Base-by-base conservation (phyloP, 2,888 invertebrate species). In the Epinotia nisella region DNA sequence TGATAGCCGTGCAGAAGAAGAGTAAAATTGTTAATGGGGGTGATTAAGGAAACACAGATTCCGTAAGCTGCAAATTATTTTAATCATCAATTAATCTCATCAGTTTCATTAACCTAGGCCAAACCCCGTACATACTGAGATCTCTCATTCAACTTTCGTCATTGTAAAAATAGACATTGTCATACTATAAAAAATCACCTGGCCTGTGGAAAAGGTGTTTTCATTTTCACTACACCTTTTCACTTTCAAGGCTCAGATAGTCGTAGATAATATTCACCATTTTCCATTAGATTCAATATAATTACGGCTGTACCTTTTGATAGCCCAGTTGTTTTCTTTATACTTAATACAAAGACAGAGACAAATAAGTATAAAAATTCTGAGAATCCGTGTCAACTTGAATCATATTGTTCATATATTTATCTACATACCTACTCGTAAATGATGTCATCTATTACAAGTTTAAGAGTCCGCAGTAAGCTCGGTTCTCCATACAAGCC, bases 81-180 rank as follows among this genome's bases (percentile, higher is more conserved):
- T 70, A 56, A 56, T 70, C 41, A 51, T 7, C 21, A 35, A 62
- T 49, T 70, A 70, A 70, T 70, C 62, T 70, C 56, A 70, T 56
- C 15, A 49, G 24, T 53, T 69, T 62, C 19, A 7, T 21, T 70
- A 62, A 29, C 24, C 56, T 70, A 58, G n/a, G 17, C 17, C 53
- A 55, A 21, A 17, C 19, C 53, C 45, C 0, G n/a, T 62, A 11
- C 62, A 55, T 62, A 21, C 15, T 39, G 4, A 39, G 24, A 41
- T 21, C 21, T 59, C 35, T 41, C 24, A 61, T 61, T 24, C 24
- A n/a, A 41, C 13, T 45, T 49, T 19, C n/a, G n/a, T n/a, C n/a
- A n/a, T n/a, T n/a, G n/a, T n/a, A n/a, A n/a, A 24, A 24, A 24
- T 24, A 15, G 39, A 53, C 5, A 5, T 29, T 5, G 29, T 0